A percentile compares a stretch with the other conserved stretches of the same genome.
Evolutionary conservation across 1,140 invertebrate species (phyloP).

Genomic region (Drosophila kohkoa): DNA sequence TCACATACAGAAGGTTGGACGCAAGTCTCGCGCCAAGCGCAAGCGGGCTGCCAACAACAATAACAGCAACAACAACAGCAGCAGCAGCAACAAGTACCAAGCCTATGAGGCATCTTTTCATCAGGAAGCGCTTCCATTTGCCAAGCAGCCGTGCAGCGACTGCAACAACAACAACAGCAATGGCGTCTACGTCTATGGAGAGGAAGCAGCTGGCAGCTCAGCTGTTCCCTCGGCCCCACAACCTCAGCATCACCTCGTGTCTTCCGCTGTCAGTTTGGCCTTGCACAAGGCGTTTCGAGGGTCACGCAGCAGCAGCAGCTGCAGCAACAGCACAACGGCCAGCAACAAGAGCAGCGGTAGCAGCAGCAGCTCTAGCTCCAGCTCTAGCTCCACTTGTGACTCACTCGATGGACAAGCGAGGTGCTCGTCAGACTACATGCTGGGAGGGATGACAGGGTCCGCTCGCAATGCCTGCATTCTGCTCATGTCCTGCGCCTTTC

Average conservation of each 20-base stretch:
- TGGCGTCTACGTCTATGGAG: constrained; percentile 53
- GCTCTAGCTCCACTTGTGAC: constrained; percentile 29
- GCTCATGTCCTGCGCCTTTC: constrained; percentile 89
- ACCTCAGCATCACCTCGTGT: constrained; percentile 64
- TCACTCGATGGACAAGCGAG: constrained; percentile 17
- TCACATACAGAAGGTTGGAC: constrained; percentile 72
- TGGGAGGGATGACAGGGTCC: constrained; percentile 45
- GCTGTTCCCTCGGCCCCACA: not conserved
- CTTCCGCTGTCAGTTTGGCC: constrained; percentile 64
- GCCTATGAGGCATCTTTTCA: constrained; percentile 66
- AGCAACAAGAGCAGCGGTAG: constrained; percentile 58
- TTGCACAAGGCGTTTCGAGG: constrained; percentile 63
- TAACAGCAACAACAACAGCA: constrained; percentile 39
- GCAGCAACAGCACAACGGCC: constrained; percentile 71
- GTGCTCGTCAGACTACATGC: constrained; percentile 42
- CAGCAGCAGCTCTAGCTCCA: constrained; percentile 39
- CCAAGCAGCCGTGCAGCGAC: constrained; percentile 53
- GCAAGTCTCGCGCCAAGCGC: constrained; percentile 78
- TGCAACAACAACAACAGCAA: constrained; percentile 76
- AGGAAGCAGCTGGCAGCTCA: constrained; percentile 3
- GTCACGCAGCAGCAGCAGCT: constrained; percentile 80
- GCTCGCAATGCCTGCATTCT: constrained; percentile 69
- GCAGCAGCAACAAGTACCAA: constrained; percentile 62
- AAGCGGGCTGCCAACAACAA: constrained; percentile 61
- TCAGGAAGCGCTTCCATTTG: constrained; percentile 56